A percentile compares a stretch with the other conserved stretches of the same genome.
These are phyloP conservation scores for Syrista parreyssii DNA, from an alignment of 2,888 invertebrate species.

Conservation along the genomic window DNA sequence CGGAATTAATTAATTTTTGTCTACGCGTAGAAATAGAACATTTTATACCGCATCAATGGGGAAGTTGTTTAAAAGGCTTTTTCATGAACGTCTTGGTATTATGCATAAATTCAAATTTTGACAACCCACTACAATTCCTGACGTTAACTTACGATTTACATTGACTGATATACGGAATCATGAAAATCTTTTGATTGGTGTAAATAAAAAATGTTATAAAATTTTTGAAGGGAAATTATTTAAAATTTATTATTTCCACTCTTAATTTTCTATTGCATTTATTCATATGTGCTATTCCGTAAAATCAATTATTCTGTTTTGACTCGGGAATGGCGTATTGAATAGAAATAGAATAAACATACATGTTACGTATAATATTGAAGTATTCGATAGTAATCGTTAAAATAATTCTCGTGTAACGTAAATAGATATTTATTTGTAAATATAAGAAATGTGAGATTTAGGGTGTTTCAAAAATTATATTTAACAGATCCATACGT, in stretches of 20 bases:
- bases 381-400: background rate
- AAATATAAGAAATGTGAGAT: background rate
- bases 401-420: background rate
- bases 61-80: background rate
- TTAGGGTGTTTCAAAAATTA: background rate
- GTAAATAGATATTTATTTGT: background rate
- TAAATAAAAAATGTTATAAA: too few species aligned
- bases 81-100: background rate
- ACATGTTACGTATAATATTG: background rate
- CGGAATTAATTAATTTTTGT: background rate
- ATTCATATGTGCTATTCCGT: background rate
- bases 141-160: too few species aligned
- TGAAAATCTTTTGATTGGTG: too few species aligned
- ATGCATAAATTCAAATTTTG: background rate
- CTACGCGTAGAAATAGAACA: background rate
- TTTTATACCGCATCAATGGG: background rate
- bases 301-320: background rate
- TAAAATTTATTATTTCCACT: too few species aligned
- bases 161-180: too few species aligned
- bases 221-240: too few species aligned
- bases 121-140: background rate
- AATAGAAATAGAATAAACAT: background rate
- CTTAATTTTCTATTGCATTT: too few species aligned
- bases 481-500: background rate
- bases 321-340: background rate